A percentile compares a stretch with the other conserved stretches of the same genome.
Evolutionary conservation across 2,888 invertebrate species (phyloP).

Genomic region (Dichetophora obliterata): DNA sequence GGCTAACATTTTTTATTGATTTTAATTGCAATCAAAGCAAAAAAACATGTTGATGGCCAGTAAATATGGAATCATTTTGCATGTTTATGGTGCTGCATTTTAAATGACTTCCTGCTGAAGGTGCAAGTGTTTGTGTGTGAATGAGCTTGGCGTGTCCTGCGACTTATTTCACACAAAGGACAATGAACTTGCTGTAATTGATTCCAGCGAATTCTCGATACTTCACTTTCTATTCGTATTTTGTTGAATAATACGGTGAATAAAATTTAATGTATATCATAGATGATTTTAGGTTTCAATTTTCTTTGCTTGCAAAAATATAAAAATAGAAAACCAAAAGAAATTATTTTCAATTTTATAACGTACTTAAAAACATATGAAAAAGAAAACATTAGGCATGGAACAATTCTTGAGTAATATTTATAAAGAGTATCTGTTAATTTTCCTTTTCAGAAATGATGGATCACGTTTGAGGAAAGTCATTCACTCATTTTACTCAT

Average conservation of each 20-base stretch:
- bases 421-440: too few species aligned
- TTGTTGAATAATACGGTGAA: not conserved
- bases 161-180: slow-evolving; percentile 6
- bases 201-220: not conserved
- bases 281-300: too few species aligned
- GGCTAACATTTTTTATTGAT: slow-evolving; percentile 52
- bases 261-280: too few species aligned
- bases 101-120: not conserved
- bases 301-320: too few species aligned
- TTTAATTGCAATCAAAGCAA: slow-evolving; percentile 40
- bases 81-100: not conserved
- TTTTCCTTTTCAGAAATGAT: too few species aligned
- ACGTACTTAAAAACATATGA: too few species aligned
- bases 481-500: too few species aligned
- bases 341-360: too few species aligned
- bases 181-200: slow-evolving; percentile 29
- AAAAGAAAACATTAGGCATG: too few species aligned
- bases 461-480: too few species aligned
- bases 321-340: too few species aligned
- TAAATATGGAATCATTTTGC: slow-evolving; percentile 38
- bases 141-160: not conserved
- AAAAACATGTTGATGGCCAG: not conserved
- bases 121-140: not conserved
- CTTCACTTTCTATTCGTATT: not conserved
- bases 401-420: too few species aligned